Evolutionary conservation across 2,797 vertebrate genomes (phyloP).

Genomic region (Harpagifer antarcticus): DNA sequence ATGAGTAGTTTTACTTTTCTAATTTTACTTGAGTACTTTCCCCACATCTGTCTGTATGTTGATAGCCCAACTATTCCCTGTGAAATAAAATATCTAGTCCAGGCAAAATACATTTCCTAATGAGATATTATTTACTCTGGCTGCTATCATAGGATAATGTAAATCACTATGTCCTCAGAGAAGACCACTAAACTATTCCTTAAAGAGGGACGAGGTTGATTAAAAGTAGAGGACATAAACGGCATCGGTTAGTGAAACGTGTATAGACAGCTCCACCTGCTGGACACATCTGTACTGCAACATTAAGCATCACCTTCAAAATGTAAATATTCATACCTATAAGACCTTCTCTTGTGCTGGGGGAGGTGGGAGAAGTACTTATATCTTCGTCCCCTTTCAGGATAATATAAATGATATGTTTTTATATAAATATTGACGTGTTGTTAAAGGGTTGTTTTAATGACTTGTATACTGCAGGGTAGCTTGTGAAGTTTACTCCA

Average conservation of each 20-base stretch:
- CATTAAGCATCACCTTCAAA: neutral
- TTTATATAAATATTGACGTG: too few species aligned
- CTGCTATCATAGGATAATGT: neutral
- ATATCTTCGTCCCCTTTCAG: too few species aligned
- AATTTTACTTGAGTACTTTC: too few species aligned
- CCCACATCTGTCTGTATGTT: too few species aligned
- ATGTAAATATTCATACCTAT: too few species aligned
- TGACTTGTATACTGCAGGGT: too few species aligned
- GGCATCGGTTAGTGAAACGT: slow-evolving; percentile 16
- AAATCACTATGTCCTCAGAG: neutral
- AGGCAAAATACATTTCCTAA: neutral
- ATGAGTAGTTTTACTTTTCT: too few species aligned
- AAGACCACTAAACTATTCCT: neutral
- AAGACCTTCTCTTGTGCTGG: too few species aligned
- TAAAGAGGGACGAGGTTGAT: neutral
- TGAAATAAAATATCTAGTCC: neutral
- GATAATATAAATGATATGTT: too few species aligned
- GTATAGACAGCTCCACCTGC: slow-evolving; percentile 65
- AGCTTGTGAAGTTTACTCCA: too few species aligned
- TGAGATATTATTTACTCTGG: neutral
- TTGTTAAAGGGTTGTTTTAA: too few species aligned
- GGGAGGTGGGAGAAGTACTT: too few species aligned
- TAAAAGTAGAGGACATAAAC: neutral
- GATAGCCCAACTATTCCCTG: neutral
- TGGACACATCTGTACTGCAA: slow-evolving; percentile 48